Evolutionary conservation across 2,113 vertebrate genomes (phyloP).

Genomic region (Xiphophorus couchianus): DNA sequence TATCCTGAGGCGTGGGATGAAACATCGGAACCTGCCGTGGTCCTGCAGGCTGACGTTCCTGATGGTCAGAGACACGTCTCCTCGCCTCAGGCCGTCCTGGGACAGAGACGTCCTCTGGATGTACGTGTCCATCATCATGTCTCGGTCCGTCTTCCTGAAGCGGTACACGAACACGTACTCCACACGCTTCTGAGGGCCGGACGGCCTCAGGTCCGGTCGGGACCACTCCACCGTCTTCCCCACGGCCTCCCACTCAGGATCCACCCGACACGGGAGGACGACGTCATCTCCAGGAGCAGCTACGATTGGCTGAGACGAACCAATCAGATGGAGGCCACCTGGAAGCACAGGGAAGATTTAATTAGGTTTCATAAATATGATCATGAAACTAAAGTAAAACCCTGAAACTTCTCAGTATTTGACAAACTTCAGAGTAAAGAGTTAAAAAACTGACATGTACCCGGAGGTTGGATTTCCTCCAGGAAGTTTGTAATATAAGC

Average conservation of each 20-base stretch:
- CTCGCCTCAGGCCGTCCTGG: neutral
- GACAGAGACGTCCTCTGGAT: constrained; percentile 12
- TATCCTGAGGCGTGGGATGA: accelerated
- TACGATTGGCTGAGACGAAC: accelerated
- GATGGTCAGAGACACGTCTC: constrained; percentile 41
- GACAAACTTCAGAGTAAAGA: no score
- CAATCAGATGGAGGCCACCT: accelerated
- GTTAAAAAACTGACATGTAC: no score
- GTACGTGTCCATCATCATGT: constrained; percentile 24
- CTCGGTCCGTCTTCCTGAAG: accelerated
- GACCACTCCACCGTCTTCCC: constrained; percentile 32
- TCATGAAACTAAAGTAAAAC: no score
- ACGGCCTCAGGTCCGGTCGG: neutral
- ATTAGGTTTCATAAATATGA: no score
- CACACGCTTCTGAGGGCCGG: accelerated
- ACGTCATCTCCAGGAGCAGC: neutral
- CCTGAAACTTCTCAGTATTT: no score
- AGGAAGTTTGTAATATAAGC: no score
- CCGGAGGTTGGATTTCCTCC: no score
- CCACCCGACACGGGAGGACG: constrained; percentile 26
- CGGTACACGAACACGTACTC: constrained; percentile 31
- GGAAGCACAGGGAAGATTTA: neutral
- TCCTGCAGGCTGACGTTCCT: constrained; percentile 9
- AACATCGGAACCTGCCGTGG: constrained; percentile 22
- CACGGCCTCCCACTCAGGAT: accelerated